These are phyloP conservation scores for Scleropages formosus DNA, from an alignment of 2,797 vertebrate species.

Conservation along the genomic window DNA sequence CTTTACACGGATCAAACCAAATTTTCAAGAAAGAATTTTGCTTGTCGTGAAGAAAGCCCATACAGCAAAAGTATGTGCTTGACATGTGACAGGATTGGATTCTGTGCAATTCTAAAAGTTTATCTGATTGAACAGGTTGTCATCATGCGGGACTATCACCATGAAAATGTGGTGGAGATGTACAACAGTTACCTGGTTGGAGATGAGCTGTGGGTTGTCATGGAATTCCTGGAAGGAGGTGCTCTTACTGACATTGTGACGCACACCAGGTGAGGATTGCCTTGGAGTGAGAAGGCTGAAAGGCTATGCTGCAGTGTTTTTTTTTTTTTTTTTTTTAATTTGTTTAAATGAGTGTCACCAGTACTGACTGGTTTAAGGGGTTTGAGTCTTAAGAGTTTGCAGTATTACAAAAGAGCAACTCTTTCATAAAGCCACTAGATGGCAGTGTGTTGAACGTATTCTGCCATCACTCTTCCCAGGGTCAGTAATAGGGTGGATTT, in stretches of 20 bases:
- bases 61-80: too few species aligned
- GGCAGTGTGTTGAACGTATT: constrained; percentile 43
- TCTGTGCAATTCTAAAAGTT: too few species aligned
- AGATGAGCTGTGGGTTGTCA: constrained; percentile 96
- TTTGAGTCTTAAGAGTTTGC: neutral
- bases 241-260: constrained; percentile 93
- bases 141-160: constrained; percentile 96
- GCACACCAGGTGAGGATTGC: constrained; percentile 77
- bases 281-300: neutral
- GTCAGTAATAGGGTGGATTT: neutral
- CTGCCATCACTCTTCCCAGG: neutral
- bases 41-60: too few species aligned
- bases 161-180: constrained; percentile 97
- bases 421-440: constrained; percentile 46
- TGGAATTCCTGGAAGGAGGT: constrained; percentile 96
- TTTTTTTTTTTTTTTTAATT: neutral
- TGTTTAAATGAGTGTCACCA: neutral
- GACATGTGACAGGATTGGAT: too few species aligned
- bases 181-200: constrained; percentile 97
- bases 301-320: neutral
- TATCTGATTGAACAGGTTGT: constrained; percentile 75
- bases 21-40: too few species aligned
- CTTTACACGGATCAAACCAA: too few species aligned
- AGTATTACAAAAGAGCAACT: neutral
- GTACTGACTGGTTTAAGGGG: neutral